Evolutionary conservation across 2,797 vertebrate genomes (phyloP), one percentile per base, ranked within the genome.

Genomic region (Sebastes matsubarae): DNA sequence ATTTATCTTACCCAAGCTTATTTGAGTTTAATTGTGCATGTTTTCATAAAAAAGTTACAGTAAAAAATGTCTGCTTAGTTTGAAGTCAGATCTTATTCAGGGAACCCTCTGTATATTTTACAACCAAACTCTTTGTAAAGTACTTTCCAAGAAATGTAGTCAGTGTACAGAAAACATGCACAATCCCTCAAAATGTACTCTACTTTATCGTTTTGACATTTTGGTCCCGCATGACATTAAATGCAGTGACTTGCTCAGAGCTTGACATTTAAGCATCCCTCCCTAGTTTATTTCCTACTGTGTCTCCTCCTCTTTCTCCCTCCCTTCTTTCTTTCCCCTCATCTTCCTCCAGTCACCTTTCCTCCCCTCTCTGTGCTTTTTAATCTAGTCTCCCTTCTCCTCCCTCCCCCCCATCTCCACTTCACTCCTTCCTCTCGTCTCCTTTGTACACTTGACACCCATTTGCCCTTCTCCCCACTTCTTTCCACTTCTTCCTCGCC

Each of bases 251-350:
- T 72, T 67, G 42, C 61, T 42, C 16, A 3, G 20, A 61, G 55
- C 57, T 57, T 80, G 85, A 84, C 77, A 78, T 88, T 86, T 82
- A 81, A 75, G 13, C 58, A 32, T 80, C 24, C 24, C 14, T 57
- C 38, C 29, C 14, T 72, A 2, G 27, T 60, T 70, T 63, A 52
- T 34, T 68, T 63, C 25, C 10, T 8, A 24, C 13, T 69, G 34
- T 24, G 54, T 58, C 22, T 61, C n/a, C 22, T 18, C 34, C 27
- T 66, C 9, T 64, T 1, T 60, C 34, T 29, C 22, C 52, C 22
- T 25, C 11, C 12, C 34, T 34, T 61, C 63, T 13, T 42, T 10
- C n/a, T 30, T 42, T 42, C 38, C 38, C 5, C 25, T 29, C 46
- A 1, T 57, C 38, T 64, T 38, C 29, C n/a, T 30, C 25, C 64